Evolutionary conservation across 2,797 vertebrate genomes (phyloP).

Genomic region (Denticeps clupeoides): DNA sequence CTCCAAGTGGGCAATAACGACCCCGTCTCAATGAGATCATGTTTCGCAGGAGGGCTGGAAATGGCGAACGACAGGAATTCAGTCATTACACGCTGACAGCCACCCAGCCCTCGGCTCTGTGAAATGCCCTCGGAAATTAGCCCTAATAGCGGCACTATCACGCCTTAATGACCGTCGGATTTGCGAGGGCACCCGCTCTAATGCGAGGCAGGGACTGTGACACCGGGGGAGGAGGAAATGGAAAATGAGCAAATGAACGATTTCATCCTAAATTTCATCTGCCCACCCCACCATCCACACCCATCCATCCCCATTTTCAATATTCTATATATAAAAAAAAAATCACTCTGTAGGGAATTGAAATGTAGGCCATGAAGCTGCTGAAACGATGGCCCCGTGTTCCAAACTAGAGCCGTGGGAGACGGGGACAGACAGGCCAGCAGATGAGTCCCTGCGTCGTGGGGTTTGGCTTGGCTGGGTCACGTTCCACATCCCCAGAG

Average conservation of each 20-base stretch:
- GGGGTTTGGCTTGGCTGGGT: too few species aligned
- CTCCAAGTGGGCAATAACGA: conserved; percentile 6
- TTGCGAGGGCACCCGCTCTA: not conserved
- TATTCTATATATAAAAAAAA: too few species aligned
- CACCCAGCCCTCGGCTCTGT: not conserved
- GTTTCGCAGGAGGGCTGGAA: conserved; percentile 1
- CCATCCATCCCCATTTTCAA: too few species aligned
- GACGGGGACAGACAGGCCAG: not conserved
- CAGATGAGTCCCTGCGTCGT: conserved; percentile 29
- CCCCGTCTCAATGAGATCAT: conserved; percentile 10
- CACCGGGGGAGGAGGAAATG: too few species aligned
- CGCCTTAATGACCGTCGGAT: not conserved
- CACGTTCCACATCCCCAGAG: too few species aligned
- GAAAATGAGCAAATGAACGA: too few species aligned
- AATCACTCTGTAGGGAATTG: not conserved
- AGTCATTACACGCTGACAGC: not conserved
- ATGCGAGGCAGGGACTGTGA: not conserved
- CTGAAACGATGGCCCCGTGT: not conserved
- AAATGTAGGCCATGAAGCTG: conserved; percentile 17
- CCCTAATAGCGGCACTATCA: conserved; percentile 8
- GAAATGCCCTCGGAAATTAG: conserved; percentile 5
- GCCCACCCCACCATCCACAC: too few species aligned
- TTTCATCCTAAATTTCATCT: too few species aligned
- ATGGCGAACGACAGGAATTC: not conserved
- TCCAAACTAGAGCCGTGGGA: conserved; percentile 14